Evolutionary conservation across 2,797 vertebrate genomes (phyloP), one percentile per base, ranked within the genome.

Genomic region (Aphelocoma californica): DNA sequence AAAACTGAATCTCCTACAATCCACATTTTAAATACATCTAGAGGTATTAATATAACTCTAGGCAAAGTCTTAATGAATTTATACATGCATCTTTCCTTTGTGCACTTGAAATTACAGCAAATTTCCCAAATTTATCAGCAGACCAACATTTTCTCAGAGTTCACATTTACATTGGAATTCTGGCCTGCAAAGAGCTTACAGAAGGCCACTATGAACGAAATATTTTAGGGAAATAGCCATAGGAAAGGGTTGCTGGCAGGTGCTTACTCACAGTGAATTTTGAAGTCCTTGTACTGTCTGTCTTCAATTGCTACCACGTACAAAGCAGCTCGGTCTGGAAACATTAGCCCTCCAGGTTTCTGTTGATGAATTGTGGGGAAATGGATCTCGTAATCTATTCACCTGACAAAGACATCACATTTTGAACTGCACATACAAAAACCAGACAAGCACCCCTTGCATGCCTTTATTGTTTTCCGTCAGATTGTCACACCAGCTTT

Each of bases 271-370:
- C 99, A 99, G 96, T 99, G 99, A 92, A 99, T 99, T 98, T 99
- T 99, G 98, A 99, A 99, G 98, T 99, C 99, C 98, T 99, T 99
- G 97, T 99, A 99, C 93, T 99, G 99, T 94, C 99, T 98, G 97
- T 99, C 99, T 97, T 99, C 99, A 80, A 99, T 99, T 95, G 99
- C 99, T 97, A 99, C 98, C 98, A 99, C 98, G 91, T 99, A 99
- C 96, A 99, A 98, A 93, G 99, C 98, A 91, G 99, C 99, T 83
- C 99, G 98, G 98, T 99, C 99, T 95, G 99, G 99, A 97, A 99
- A 99, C 99, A 99, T 99, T 96, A 99, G 98, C 93, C 99, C 99
- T 95, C 99, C 99, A 45, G 99, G 98, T 98, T 99, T 99, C 99
- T 99, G 98, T 98, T 98, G 98, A 98, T 98, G 98, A 98, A 98